phyloP scores from a whole-genome alignment of 92 coral and sea anemone species.

The Muricea muricata region DNA sequence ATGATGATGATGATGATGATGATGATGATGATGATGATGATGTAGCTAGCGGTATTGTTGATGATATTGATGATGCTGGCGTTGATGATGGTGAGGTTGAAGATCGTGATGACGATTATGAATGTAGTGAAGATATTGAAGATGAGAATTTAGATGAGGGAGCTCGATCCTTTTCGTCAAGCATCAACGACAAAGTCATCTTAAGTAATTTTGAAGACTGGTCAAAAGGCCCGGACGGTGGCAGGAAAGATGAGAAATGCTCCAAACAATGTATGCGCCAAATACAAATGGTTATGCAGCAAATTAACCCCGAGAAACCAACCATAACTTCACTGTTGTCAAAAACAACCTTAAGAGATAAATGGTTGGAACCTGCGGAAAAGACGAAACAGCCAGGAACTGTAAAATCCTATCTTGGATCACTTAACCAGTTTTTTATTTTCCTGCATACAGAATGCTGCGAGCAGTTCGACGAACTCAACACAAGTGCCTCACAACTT shows the following conservation, averaged over 20 bases:
- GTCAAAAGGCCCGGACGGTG: conserved; percentile 59
- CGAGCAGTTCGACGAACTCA: background rate
- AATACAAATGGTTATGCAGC: conserved; percentile 34
- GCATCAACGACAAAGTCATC: no score
- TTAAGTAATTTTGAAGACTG: conserved; percentile 44
- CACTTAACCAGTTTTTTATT: conserved; percentile 1
- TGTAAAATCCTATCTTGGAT: conserved; percentile 52
- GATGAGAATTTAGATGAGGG: background rate
- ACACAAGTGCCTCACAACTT: background rate
- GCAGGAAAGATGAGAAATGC: conserved; percentile 42
- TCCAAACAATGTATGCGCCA: conserved; percentile 55
- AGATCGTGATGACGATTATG: no score
- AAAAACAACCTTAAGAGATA: conserved; percentile 42
- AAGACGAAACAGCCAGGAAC: conserved; percentile 56
- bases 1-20: no score
- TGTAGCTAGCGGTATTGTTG: no score
- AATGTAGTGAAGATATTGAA: no score
- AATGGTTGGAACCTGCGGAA: conserved; percentile 56
- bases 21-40: no score
- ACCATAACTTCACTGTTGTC: conserved; percentile 22
- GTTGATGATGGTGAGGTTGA: no score
- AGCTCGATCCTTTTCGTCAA: no score
- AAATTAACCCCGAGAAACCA: conserved; percentile 43
- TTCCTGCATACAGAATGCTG: background rate
- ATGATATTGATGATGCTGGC: no score